Conservation (phyloP, 2,888 invertebrate genomes). For the Isoperla grammatica region DNA sequence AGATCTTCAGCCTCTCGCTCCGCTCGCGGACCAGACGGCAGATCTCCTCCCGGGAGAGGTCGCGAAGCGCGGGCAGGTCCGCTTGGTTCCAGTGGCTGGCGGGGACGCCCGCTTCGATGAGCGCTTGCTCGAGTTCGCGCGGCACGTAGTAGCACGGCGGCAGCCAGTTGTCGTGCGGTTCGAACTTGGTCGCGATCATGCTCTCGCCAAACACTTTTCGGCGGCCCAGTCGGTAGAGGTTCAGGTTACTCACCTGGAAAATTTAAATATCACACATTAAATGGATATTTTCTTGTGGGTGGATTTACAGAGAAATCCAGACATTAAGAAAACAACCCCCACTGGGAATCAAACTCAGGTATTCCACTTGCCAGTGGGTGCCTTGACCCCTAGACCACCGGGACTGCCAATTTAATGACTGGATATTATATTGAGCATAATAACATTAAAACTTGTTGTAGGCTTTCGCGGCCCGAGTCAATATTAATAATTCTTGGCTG, state of each 20-base stretch:
- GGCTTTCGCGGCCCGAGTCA: no score
- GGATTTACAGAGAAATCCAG: no score
- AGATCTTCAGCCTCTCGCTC: slow-evolving; percentile 46
- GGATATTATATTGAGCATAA: no score
- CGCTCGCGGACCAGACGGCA: slow-evolving; percentile 57
- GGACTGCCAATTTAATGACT: no score
- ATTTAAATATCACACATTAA: no score
- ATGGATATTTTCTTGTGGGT: no score
- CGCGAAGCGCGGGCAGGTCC: slow-evolving; percentile 58
- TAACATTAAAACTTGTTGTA: no score
- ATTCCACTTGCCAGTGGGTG: no score
- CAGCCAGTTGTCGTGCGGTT: slow-evolving; percentile 98
- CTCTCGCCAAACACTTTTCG: slow-evolving; percentile 83
- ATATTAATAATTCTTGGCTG: no score
- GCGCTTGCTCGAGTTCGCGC: slow-evolving; percentile 66
- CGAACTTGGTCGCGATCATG: slow-evolving; percentile 98
- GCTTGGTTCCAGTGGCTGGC: slow-evolving; percentile 67
- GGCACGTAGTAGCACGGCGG: slow-evolving; percentile 94
- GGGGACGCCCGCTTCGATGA: slow-evolving; percentile 68
- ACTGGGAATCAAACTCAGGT: no score
- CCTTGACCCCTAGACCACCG: no score
- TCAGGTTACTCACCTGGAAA: slow-evolving; percentile 72
- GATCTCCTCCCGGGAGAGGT: slow-evolving; percentile 56
- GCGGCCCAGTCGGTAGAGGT: slow-evolving; percentile 89
- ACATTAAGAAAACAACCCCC: no score